Conservation (phyloP, 1,140 invertebrate genomes). For the Callitettix versicolor region DNA sequence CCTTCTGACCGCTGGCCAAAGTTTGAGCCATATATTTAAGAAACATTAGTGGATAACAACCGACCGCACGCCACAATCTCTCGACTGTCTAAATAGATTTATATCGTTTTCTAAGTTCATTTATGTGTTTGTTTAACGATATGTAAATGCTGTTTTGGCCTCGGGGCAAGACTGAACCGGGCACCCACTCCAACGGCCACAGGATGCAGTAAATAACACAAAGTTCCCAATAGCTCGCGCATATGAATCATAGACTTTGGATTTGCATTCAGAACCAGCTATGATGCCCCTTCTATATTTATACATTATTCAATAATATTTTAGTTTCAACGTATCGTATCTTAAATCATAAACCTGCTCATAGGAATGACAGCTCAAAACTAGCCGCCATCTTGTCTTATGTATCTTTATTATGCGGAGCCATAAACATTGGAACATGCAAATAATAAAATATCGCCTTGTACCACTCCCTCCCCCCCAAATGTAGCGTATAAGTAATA, state of each 20-base stretch:
- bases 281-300: background rate
- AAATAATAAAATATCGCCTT: no score
- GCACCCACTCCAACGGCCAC: background rate
- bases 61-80: background rate
- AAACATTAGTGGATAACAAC: background rate
- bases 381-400: background rate
- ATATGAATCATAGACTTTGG: conserved; percentile 8
- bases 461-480: no score
- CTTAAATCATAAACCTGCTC: conserved; percentile 4
- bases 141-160: conserved; percentile 4
- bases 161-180: background rate
- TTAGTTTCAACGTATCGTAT: conserved; percentile 7
- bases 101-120: conserved; percentile 13
- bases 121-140: conserved; percentile 15
- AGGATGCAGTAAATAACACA: background rate
- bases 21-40: conserved; percentile 3
- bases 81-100: conserved; percentile 4
- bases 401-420: conserved; percentile 11
- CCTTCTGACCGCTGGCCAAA: no score
- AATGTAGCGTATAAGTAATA: no score
- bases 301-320: conserved; percentile 13
- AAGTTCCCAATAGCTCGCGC: conserved; percentile 5
- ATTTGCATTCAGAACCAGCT: conserved; percentile 5
- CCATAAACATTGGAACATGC: no score
- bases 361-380: background rate